phyloP scores from a whole-genome alignment of 2,888 invertebrate species.

The Erebia aethiops region DNA sequence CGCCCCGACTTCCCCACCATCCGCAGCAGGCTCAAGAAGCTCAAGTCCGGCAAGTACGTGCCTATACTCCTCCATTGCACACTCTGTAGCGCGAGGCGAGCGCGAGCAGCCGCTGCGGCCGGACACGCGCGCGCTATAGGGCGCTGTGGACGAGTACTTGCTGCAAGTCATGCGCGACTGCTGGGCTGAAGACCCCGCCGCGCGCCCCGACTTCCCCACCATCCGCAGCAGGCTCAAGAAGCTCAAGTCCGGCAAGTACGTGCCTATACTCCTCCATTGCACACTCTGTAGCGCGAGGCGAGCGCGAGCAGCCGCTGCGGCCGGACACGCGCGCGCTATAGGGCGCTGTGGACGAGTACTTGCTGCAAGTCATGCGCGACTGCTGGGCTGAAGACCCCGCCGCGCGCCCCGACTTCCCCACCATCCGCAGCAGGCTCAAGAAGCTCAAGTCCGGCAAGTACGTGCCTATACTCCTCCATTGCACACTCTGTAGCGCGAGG shows the following conservation, averaged over 20 bases:
- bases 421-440: slow-evolving; percentile 90
- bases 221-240: slow-evolving; percentile 92
- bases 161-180: slow-evolving; percentile 92
- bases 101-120: too few species aligned
- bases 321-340: too few species aligned
- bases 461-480: slow-evolving; percentile 56
- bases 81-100: too few species aligned
- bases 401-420: slow-evolving; percentile 91
- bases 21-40: slow-evolving; percentile 90
- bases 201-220: slow-evolving; percentile 92
- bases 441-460: slow-evolving; percentile 94
- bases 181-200: slow-evolving; percentile 93
- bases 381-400: slow-evolving; percentile 96
- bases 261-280: slow-evolving; percentile 40
- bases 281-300: too few species aligned
- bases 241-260: slow-evolving; percentile 94
- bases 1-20: slow-evolving; percentile 94
- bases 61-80: background rate
- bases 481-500: too few species aligned
- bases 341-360: slow-evolving; percentile 86
- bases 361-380: slow-evolving; percentile 91
- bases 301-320: too few species aligned
- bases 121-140: too few species aligned
- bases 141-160: slow-evolving; percentile 87
- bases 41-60: slow-evolving; percentile 93